Base-by-base conservation (phyloP, 2,113 vertebrate genomes). In the Kryptolebias marmoratus region DNA sequence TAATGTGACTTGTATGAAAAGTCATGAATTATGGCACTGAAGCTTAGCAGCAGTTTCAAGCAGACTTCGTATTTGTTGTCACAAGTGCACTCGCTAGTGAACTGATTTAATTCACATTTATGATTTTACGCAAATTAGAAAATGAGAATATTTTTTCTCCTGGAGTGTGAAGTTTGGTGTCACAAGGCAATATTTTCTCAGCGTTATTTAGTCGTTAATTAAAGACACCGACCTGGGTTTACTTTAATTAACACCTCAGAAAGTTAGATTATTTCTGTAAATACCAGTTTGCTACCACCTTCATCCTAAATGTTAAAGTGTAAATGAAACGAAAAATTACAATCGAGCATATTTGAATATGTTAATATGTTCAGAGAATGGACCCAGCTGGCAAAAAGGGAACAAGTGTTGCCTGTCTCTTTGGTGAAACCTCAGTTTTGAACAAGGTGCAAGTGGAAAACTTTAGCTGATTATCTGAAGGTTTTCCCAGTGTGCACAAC, bases 391-490 rank as follows among this genome's bases (percentile, higher is more conserved):
- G 39, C 48, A 47, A 63, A 79, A 78, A 54, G 45, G 48, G 66
- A 74, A 44, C 32, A 11, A 39, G 65, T 50, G n/a, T 81, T 68
- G 36, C 39, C 30, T 5, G 27, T 81, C 78, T 82, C 79, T 83
- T 68, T 79, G 81, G 68, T 78, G 68, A 73, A 79, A 57, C 13
- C 74, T 65, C 76, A 53, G 39, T 82, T 80, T 79, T 67, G 64
- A 82, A 82, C 31, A 71, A 84, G 80, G 75, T 86, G 62, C 42
- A 71, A 69, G 57, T 15, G 56, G 45, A 81, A 73, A 81, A 74
- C 30, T 49, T 59, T 22, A 11, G 27, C 73, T 58, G 36, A 31
- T 80, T 71, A 81, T 90, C 90, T 91, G 88, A 90, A 86, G 91
- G 89, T 64, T 75, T 63, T 68, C 66, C 81, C 53, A 2, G 22